Evolutionary conservation across 1,140 invertebrate genomes (phyloP).

Genomic region (Pseudobourletiella spinata): DNA sequence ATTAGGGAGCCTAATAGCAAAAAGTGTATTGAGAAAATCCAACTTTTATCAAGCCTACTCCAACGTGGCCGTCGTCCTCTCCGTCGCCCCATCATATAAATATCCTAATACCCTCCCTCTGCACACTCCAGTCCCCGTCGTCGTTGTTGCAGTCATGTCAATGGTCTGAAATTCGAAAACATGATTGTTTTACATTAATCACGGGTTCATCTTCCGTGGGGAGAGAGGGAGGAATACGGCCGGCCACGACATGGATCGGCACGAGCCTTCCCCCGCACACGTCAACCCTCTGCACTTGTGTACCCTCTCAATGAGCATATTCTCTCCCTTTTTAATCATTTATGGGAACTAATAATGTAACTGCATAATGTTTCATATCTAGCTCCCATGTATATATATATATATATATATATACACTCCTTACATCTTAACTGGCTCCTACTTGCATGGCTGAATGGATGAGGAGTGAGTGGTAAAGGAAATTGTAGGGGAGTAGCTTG

Average conservation of each 20-base stretch:
- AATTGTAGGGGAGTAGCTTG: background rate
- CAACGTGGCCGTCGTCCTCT: background rate
- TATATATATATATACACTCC: too few species aligned
- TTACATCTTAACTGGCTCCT: background rate
- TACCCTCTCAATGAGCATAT: too few species aligned
- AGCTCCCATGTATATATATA: too few species aligned
- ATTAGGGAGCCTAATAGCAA: slow-evolving; percentile 14
- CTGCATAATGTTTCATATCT: background rate
- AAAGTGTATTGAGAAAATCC: slow-evolving; percentile 3
- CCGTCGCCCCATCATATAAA: background rate
- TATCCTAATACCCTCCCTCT: background rate
- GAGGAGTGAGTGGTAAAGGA: background rate
- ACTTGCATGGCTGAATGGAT: background rate
- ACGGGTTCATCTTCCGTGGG: too few species aligned
- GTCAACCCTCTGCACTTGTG: too few species aligned
- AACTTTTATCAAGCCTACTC: background rate
- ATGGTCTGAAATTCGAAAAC: background rate
- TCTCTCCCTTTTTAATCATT: background rate
- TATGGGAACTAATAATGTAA: background rate
- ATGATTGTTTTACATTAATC: too few species aligned
- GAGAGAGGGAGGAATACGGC: too few species aligned
- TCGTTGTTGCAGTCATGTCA: background rate
- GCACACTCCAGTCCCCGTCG: background rate
- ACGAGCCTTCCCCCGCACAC: too few species aligned
- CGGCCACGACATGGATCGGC: too few species aligned